Evolutionary conservation across 2,888 invertebrate genomes (phyloP).

Genomic region (Drosophila nigricruria): DNA sequence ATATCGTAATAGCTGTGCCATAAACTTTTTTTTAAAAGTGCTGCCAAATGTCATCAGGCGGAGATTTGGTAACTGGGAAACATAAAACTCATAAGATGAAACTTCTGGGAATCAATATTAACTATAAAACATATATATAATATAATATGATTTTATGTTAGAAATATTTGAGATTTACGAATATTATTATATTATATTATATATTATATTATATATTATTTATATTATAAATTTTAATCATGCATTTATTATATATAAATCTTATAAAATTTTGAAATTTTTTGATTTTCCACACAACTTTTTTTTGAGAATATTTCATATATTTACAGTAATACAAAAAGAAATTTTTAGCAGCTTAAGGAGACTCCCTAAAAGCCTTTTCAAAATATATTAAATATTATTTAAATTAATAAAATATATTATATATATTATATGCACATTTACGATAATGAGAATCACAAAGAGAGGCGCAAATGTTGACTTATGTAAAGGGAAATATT

Average conservation of each 20-base stretch:
- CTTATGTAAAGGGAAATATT: background rate
- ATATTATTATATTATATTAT: too few relatives aligned
- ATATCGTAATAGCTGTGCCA: conserved; percentile 23
- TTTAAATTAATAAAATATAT: too few relatives aligned
- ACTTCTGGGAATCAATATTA: background rate
- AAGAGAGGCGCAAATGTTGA: background rate
- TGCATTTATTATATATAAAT: too few relatives aligned
- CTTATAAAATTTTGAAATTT: too few relatives aligned
- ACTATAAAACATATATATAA: background rate
- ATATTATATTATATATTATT: background rate
- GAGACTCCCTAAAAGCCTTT: too few relatives aligned
- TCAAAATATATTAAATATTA: too few relatives aligned
- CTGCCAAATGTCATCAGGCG: conserved; percentile 16
- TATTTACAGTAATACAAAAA: too few relatives aligned
- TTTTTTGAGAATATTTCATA: too few relatives aligned
- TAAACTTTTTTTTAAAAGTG: conserved; percentile 29
- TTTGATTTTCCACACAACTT: too few relatives aligned
- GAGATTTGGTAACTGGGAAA: background rate
- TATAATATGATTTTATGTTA: background rate
- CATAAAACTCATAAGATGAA: background rate
- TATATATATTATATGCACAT: background rate
- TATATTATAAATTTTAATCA: background rate
- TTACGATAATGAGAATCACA: background rate
- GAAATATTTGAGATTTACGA: too few relatives aligned
- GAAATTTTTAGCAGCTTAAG: too few relatives aligned